phyloP scores from a whole-genome alignment of 2,113 vertebrate genomes.

The Misgurnus anguillicaudatus region DNA sequence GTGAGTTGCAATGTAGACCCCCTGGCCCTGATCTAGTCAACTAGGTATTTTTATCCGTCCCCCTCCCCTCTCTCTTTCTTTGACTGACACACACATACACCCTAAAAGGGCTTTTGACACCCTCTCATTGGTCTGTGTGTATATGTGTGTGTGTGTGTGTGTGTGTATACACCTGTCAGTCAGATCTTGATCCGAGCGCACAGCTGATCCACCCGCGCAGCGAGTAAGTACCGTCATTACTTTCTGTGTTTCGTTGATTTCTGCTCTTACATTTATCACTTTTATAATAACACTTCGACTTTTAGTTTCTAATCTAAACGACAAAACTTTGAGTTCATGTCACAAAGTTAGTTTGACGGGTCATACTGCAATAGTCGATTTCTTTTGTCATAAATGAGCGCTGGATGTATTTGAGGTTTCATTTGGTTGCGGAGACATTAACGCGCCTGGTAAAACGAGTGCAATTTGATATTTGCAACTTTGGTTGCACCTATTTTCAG shows the following conservation, averaged over 20 bases:
- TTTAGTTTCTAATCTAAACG: too few species aligned
- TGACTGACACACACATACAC: conserved; percentile 23
- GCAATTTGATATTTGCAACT: background rate
- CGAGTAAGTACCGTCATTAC: conserved; percentile 27
- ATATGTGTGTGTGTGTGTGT: conserved; percentile 17
- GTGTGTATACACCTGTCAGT: conserved; percentile 1
- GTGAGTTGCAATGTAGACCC: conserved; percentile 9
- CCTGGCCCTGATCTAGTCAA: background rate
- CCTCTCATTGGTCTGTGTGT: conserved; percentile 25
- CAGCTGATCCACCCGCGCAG: conserved; percentile 23
- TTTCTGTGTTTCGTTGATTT: background rate
- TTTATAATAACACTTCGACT: background rate
- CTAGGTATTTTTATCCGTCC: conserved; percentile 49
- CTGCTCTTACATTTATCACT: background rate
- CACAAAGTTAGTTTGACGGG: background rate
- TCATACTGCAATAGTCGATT: too few species aligned
- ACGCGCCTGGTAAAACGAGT: background rate
- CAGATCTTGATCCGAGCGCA: conserved; percentile 25
- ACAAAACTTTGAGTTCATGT: background rate
- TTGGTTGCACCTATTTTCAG: background rate
- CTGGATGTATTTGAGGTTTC: background rate
- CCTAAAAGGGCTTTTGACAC: conserved; percentile 57
- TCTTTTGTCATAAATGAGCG: too few species aligned
- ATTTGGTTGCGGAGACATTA: background rate
- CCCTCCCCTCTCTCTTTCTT: conserved; percentile 33